A percentile compares a stretch with the other conserved stretches of the same genome.
phyloP scores from a whole-genome alignment of 2,113 vertebrate genomes.

The Zosterops hypoxanthus region DNA sequence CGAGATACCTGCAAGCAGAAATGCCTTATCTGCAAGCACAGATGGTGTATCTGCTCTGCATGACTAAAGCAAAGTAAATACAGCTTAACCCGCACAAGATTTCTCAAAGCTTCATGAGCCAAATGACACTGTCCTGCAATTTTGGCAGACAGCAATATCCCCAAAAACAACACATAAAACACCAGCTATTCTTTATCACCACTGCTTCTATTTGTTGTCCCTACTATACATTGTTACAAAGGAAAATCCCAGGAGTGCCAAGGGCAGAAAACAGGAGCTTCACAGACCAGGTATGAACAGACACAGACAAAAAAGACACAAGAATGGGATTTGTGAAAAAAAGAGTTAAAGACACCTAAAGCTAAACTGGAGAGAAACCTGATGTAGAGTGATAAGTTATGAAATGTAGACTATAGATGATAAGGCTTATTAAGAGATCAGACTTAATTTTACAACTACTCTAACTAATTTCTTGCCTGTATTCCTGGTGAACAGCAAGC shows the following conservation, averaged over 20 bases:
- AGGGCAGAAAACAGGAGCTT: neutral
- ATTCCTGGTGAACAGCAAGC: neutral
- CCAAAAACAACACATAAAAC: neutral
- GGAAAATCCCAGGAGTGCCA: neutral
- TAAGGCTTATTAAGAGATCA: neutral
- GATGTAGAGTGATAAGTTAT: neutral
- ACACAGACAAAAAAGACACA: neutral
- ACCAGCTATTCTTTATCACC: neutral
- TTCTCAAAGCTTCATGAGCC: neutral
- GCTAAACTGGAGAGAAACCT: neutral
- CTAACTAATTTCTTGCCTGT: neutral
- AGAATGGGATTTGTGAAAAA: neutral
- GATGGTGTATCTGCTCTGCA: neutral
- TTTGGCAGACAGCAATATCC: neutral
- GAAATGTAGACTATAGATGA: neutral
- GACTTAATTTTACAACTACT: neutral
- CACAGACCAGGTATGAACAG: neutral
- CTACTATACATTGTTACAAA: neutral
- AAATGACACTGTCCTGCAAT: neutral
- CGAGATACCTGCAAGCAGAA: neutral
- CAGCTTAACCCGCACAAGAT: neutral
- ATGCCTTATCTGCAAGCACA: too few species aligned
- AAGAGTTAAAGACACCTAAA: neutral
- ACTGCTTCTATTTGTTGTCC: neutral
- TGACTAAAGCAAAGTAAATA: neutral